These are phyloP conservation scores for Heteromyza rotundicornis DNA, from an alignment of 2,888 invertebrate genomes.

Conservation along the genomic window DNA sequence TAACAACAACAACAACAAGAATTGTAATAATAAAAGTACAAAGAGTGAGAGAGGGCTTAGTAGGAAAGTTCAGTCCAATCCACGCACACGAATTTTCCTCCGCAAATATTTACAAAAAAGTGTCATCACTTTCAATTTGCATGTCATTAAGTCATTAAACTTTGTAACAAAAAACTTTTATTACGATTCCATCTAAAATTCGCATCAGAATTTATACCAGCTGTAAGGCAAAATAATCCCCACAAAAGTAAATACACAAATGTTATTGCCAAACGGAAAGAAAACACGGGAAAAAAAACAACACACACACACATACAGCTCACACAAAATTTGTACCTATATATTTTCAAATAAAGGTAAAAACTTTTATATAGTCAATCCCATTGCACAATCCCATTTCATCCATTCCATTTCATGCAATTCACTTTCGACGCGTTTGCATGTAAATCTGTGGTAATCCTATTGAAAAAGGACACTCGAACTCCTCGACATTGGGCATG, in stretches of 20 bases:
- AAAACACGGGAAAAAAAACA: slow-evolving; percentile 19
- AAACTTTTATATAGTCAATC: slow-evolving; percentile 5
- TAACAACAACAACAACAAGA: neutral
- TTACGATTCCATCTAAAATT: too few relatives aligned
- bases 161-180: slow-evolving; percentile 5
- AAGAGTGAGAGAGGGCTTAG: neutral
- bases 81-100: neutral
- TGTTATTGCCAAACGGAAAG: neutral
- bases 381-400: slow-evolving; percentile 19
- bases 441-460: slow-evolving; percentile 31
- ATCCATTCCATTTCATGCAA: slow-evolving; percentile 26
- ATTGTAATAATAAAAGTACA: neutral
- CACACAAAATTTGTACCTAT: neutral
- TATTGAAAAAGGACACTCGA: slow-evolving; percentile 22
- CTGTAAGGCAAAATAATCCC: neutral
- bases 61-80: too few relatives aligned
- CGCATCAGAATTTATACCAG: too few relatives aligned
- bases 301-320: slow-evolving; percentile 15
- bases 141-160: slow-evolving; percentile 27
- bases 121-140: slow-evolving; percentile 25
- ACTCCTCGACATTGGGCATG: neutral
- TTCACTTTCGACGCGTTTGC: slow-evolving; percentile 27
- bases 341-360: slow-evolving; percentile 13
- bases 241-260: neutral
- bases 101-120: neutral